phyloP scores from a whole-genome alignment of 2,797 vertebrate species.

The Enteromius afrohamiltoni region DNA sequence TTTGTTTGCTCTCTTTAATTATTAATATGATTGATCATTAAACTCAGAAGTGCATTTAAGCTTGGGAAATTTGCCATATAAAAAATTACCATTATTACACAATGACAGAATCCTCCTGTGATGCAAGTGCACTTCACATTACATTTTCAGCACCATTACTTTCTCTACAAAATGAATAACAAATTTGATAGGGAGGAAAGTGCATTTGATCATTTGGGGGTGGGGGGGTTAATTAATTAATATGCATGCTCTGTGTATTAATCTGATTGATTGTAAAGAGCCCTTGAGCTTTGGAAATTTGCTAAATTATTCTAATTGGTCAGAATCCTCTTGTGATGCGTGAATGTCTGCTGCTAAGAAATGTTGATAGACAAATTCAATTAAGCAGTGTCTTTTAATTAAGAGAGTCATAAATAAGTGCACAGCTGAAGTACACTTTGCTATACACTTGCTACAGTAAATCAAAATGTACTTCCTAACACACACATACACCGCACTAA shows the following conservation, averaged over 20 bases:
- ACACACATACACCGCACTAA: neutral
- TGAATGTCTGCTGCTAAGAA: neutral
- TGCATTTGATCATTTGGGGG: neutral
- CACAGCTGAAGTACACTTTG: neutral
- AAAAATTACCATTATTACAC: neutral
- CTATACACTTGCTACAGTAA: neutral
- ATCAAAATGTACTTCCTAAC: neutral
- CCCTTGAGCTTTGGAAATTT: neutral
- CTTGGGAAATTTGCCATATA: neutral
- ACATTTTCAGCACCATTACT: neutral
- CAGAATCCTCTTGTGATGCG: neutral
- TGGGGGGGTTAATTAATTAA: neutral
- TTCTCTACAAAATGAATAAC: neutral
- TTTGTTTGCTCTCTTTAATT: neutral
- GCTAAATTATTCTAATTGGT: neutral
- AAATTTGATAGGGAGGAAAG: neutral
- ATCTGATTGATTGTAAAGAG: neutral
- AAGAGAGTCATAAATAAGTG: neutral
- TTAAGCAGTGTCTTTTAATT: neutral
- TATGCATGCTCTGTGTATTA: neutral
- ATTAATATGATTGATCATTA: neutral
- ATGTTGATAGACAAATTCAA: neutral
- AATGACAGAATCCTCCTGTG: neutral
- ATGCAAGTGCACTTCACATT: neutral
- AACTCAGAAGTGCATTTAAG: neutral